Evolutionary conservation across 2,888 invertebrate genomes (phyloP).

Genomic region (Agrotis ipsilon): DNA sequence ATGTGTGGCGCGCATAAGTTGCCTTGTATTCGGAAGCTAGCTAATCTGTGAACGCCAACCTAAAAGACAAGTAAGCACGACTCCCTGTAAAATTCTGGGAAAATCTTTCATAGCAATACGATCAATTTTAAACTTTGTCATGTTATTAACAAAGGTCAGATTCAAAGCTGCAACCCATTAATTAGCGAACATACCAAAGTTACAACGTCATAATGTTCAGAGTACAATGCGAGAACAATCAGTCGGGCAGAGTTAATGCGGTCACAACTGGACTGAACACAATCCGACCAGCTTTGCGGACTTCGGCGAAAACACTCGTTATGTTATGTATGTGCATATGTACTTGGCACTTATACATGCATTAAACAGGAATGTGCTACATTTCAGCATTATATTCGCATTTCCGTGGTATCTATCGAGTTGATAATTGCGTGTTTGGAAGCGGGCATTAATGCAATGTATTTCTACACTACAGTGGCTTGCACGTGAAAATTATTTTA

Average conservation of each 20-base stretch:
- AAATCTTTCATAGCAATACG: not conserved
- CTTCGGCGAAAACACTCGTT: slow-evolving; percentile 4
- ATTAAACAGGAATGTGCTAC: not conserved
- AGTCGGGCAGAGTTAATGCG: not conserved
- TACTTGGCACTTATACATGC: not conserved
- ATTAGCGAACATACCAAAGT: not conserved
- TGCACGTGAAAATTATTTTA: too few species aligned
- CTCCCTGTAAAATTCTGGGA: not conserved
- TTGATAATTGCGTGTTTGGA: not conserved
- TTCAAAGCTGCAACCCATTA: not conserved
- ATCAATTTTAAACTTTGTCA: not conserved
- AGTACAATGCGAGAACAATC: slow-evolving; percentile 19
- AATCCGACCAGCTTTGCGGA: slow-evolving; percentile 39
- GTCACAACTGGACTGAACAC: slow-evolving; percentile 13
- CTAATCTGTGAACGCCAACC: not conserved
- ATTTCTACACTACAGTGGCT: not conserved
- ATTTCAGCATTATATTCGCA: not conserved
- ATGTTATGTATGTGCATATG: not conserved
- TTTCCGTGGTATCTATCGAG: not conserved
- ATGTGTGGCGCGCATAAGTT: too few species aligned
- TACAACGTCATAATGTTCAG: not conserved
- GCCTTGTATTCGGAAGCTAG: too few species aligned
- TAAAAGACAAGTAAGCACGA: not conserved
- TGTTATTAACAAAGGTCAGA: not conserved
- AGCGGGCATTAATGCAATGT: not conserved